Conservation (phyloP, 2,888 invertebrate genomes). For the Drosophila niveifrons region DNA sequence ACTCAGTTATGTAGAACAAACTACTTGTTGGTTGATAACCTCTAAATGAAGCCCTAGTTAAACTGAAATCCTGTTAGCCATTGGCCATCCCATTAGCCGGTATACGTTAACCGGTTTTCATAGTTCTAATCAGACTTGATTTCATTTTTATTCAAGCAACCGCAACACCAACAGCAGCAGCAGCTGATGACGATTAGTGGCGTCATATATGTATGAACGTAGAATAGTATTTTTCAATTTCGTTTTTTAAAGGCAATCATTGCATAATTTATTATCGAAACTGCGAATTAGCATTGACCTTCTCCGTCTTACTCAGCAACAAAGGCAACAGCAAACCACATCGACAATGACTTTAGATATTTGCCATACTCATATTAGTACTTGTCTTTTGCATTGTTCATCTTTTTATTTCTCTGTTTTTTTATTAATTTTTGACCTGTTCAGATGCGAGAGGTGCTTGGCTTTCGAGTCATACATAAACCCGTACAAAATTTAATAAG, state of each 20-base stretch:
- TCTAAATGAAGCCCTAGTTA: constrained; percentile 21
- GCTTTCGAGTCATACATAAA: constrained; percentile 12
- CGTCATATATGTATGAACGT: constrained; percentile 46
- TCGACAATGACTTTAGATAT: constrained; percentile 37
- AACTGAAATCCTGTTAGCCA: constrained; percentile 9
- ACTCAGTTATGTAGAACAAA: constrained; percentile 9
- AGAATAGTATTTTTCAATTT: constrained; percentile 35
- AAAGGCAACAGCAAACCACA: constrained; percentile 2
- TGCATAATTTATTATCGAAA: constrained; percentile 50
- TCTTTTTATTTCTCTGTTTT: constrained; percentile 26
- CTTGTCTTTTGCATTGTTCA: constrained; percentile 52
- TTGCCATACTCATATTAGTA: constrained; percentile 25
- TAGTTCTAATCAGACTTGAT: constrained; percentile 41
- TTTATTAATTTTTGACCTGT: constrained; percentile 5
- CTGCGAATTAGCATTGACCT: constrained; percentile 75
- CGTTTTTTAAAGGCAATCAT: constrained; percentile 12
- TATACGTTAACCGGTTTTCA: constrained; percentile 46
- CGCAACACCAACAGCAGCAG: constrained; percentile 18
- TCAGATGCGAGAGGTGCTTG: constrained; percentile 2
- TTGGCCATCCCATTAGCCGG: constrained; percentile 10
- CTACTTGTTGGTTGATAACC: constrained; percentile 20
- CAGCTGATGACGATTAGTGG: constrained; percentile 35
- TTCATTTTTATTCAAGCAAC: constrained; percentile 2
- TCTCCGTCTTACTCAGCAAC: constrained; percentile 53
- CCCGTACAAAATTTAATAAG: constrained; percentile 7